phyloP scores from a whole-genome alignment of 2,797 vertebrate species.

The Acrocephalus scirpaceus region DNA sequence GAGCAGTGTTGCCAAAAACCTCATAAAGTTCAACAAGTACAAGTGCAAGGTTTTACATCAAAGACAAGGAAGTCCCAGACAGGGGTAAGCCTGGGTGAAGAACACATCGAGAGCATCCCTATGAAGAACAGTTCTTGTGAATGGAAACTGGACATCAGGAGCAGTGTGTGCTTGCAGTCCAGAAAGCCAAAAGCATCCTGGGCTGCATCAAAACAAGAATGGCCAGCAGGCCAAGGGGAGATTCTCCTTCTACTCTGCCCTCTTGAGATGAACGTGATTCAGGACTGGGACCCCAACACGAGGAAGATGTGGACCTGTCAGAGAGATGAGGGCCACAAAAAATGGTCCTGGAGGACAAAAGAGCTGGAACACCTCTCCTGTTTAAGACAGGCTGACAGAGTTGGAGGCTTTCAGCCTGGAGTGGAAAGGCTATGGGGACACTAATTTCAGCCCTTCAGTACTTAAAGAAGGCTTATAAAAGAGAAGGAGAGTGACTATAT shows the following conservation, averaged over 20 bases:
- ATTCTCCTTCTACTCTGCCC: neutral
- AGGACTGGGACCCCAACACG: rapidly evolving
- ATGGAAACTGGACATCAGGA: neutral
- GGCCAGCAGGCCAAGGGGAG: neutral
- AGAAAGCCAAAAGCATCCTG: neutral
- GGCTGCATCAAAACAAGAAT: neutral
- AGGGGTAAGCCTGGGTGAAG: neutral
- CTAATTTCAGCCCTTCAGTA: neutral
- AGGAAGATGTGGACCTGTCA: neutral
- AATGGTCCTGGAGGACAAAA: neutral
- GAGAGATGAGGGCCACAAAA: neutral
- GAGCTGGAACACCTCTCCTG: neutral
- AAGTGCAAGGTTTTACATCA: neutral
- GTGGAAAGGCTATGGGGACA: neutral
- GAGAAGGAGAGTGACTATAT: neutral
- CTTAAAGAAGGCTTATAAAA: neutral
- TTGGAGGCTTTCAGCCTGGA: neutral
- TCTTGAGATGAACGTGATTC: neutral
- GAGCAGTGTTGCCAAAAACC: neutral
- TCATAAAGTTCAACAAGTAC: neutral
- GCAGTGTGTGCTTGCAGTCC: neutral
- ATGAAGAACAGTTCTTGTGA: neutral
- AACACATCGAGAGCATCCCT: neutral
- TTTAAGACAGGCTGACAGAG: neutral
- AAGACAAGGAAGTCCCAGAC: neutral